Conservation (phyloP, 1,140 invertebrate genomes). For the Micrasema longulum region DNA sequence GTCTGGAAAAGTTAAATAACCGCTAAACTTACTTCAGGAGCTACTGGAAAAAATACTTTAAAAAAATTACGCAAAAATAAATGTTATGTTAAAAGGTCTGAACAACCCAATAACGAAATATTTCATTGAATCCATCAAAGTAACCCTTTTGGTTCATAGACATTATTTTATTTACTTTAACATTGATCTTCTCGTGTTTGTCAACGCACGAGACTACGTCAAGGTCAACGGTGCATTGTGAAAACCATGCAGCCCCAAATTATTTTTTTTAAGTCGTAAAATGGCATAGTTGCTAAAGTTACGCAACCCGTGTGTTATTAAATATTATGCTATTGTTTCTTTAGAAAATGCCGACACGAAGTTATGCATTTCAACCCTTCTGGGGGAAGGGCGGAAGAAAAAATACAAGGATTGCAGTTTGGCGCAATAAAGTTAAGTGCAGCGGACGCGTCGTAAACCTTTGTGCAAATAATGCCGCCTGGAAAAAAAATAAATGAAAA, state of each 20-base stretch:
- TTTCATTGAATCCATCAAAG: background rate
- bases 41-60: background rate
- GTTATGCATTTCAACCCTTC: conserved; percentile 37
- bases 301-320: conserved; percentile 32
- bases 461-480: conserved; percentile 34
- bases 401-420: conserved; percentile 23
- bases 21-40: conserved; percentile 32
- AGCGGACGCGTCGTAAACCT: conserved; percentile 29
- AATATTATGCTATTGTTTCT: conserved; percentile 34
- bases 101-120: background rate
- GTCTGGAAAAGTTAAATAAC: conserved; percentile 52
- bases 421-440: conserved; percentile 31
- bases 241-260: conserved; percentile 3
- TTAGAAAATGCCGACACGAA: conserved; percentile 19
- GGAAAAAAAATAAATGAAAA: conserved; percentile 6
- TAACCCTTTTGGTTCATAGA: background rate
- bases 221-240: conserved; percentile 20
- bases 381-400: conserved; percentile 20
- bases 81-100: background rate
- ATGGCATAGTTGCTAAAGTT: conserved; percentile 43
- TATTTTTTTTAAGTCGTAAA: conserved; percentile 28
- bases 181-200: background rate
- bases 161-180: background rate
- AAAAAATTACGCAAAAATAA: background rate
- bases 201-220: conserved; percentile 3